phyloP scores from a whole-genome alignment of 2,888 invertebrate genomes.

The Phoenoteleia sp. region DNA sequence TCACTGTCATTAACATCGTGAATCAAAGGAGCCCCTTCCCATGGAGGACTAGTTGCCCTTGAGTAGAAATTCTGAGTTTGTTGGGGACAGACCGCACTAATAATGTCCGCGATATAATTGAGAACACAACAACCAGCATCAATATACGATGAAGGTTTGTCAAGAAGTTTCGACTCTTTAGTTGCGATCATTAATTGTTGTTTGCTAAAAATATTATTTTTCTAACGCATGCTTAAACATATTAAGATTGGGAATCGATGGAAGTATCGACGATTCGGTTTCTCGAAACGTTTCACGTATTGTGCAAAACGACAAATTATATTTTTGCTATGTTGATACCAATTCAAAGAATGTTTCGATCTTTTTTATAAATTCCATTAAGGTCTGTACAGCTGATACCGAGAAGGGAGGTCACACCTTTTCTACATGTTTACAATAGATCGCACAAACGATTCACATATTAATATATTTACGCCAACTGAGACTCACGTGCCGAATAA shows the following conservation, averaged over 20 bases:
- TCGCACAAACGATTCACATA: conserved; percentile 35
- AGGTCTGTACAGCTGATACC: neutral
- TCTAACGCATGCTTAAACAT: conserved; percentile 58
- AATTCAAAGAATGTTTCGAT: neutral
- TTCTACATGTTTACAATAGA: conserved; percentile 40
- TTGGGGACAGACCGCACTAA: conserved; percentile 88
- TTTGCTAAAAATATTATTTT: conserved; percentile 85
- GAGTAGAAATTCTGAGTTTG: conserved; percentile 72
- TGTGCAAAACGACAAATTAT: conserved; percentile 24
- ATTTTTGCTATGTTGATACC: conserved; percentile 37
- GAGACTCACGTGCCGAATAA: no score
- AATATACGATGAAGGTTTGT: conserved; percentile 87
- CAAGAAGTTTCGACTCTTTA: conserved; percentile 87
- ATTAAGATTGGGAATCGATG: conserved; percentile 37
- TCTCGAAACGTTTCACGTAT: conserved; percentile 3
- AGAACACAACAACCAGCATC: conserved; percentile 95
- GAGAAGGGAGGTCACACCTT: neutral
- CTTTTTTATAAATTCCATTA: neutral
- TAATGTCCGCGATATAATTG: conserved; percentile 94
- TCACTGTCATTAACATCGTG: conserved; percentile 89
- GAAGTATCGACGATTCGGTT: conserved; percentile 16
- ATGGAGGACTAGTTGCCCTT: conserved; percentile 90
- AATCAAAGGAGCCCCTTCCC: conserved; percentile 90
- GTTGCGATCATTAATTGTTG: conserved; percentile 88
- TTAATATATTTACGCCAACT: neutral